Conservation (phyloP, 2,797 vertebrate genomes). For the Gallinago solitaria region DNA sequence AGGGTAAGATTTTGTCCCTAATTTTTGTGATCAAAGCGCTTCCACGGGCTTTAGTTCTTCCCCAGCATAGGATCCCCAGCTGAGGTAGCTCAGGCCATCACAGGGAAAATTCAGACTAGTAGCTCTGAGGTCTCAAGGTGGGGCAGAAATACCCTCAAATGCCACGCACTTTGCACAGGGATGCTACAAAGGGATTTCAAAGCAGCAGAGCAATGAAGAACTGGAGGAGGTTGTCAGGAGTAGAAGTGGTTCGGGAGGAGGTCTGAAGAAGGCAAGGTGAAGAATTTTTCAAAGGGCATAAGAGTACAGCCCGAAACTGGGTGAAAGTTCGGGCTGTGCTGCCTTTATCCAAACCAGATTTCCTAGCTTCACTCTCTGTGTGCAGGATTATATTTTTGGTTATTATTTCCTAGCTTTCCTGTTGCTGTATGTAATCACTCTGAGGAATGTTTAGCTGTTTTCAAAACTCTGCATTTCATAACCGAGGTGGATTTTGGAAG, state of each 20-base stretch:
- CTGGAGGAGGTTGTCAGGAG: neutral
- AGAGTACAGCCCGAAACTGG: neutral
- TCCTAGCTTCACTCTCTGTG: neutral
- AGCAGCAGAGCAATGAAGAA: neutral
- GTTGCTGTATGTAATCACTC: neutral
- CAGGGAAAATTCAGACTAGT: neutral
- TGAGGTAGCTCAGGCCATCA: neutral
- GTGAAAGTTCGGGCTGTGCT: slow-evolving; percentile 12
- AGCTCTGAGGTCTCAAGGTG: neutral
- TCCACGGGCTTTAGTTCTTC: neutral
- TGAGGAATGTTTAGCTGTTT: neutral
- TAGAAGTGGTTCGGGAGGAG: neutral
- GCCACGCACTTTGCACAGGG: neutral
- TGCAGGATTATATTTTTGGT: neutral
- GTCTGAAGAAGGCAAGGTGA: neutral
- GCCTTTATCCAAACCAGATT: slow-evolving; percentile 49
- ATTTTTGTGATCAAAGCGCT: neutral
- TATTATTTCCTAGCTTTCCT: slow-evolving; percentile 4
- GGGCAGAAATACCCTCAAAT: neutral
- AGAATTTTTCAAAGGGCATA: neutral
- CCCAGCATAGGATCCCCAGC: neutral
- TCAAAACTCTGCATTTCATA: neutral
- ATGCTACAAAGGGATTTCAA: neutral
- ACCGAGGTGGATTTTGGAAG: neutral
- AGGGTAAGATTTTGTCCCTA: neutral